Evolutionary conservation across 1,140 invertebrate species (phyloP), one percentile per base, ranked within the genome.

Genomic region (Trichonephila inaurata): DNA sequence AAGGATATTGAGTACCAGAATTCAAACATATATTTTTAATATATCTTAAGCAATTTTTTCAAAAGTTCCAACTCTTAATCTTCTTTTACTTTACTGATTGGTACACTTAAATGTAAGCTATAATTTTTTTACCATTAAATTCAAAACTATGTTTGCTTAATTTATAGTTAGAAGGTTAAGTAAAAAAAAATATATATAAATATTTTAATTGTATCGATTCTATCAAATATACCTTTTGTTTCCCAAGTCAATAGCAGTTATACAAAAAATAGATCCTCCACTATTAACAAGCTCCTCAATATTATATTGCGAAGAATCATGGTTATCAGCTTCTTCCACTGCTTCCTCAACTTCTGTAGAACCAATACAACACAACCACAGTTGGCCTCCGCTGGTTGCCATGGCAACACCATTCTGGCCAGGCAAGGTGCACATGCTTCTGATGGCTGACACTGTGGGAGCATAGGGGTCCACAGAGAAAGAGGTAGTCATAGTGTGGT

Each of bases 381-480:
- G 96, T 94, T 97, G 96, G 5, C 98, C 98, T 95, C 98, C 97
- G 93, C 97, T 96, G 28, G 97, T 94, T 64, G 97, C 97, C 60
- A 98, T 97, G 83, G 97, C 97, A 94, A 98, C 97, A 83, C 97
- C 96, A 93, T 97, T 96, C 33, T 97, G 96, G 51, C 96, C 96
- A 28, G 97, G 96, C 82, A 98, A 95, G 95, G 97, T 96, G 33
- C 97, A 96, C 60, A 98, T 95, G 72, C 96, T 96, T 87, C 97
- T 96, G 8, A 98, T 97, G 44, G 97, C 96, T 66, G 95, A 95
- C 24, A 96, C 95, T 94, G 96, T 95, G 28, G 95, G 95, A 89
- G 95, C 95, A 95, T 97, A 96, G 12, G 96, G 94, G 92, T 97
- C 96, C 72, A 97, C 94, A 94, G 95, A 85, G 97, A 95, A 95